Conservation (phyloP, 2,888 invertebrate genomes). For the Euplexia lucipara region DNA sequence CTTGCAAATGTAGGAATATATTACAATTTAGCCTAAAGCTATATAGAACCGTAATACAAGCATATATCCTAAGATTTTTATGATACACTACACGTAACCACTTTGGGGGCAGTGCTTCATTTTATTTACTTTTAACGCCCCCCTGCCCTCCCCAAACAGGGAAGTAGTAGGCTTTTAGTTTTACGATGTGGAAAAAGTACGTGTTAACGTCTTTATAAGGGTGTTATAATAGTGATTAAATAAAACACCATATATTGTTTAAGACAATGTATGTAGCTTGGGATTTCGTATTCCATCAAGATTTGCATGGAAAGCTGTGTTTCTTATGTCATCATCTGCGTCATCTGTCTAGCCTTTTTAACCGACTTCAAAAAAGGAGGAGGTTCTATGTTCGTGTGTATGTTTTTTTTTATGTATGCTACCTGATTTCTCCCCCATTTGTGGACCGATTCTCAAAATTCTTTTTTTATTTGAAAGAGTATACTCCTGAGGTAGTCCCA, state of each 20-base stretch:
- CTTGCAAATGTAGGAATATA: neutral
- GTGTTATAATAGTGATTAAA: conserved; percentile 40
- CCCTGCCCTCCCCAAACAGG: conserved; percentile 40
- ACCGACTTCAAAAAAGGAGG: too few species aligned
- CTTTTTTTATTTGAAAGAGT: too few species aligned
- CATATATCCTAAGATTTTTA: conserved; percentile 49
- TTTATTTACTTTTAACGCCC: conserved; percentile 65
- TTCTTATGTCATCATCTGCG: too few species aligned
- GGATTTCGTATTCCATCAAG: too few species aligned
- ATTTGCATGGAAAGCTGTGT: too few species aligned
- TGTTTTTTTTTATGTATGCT: too few species aligned
- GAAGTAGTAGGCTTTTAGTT: conserved; percentile 68
- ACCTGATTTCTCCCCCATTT: too few species aligned
- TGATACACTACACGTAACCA: conserved; percentile 53
- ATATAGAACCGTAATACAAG: neutral
- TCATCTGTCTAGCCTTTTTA: too few species aligned
- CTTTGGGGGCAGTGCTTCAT: conserved; percentile 30
- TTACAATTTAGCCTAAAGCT: neutral
- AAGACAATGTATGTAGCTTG: too few species aligned
- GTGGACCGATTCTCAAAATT: too few species aligned
- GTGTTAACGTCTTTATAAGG: conserved; percentile 41
- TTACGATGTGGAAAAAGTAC: conserved; percentile 62
- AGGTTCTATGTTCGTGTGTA: too few species aligned
- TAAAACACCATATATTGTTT: conserved; percentile 18
- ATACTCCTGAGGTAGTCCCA: too few species aligned